Base-by-base conservation (phyloP, 2,888 invertebrate genomes). In the Reticulitermes lucifugus region DNA sequence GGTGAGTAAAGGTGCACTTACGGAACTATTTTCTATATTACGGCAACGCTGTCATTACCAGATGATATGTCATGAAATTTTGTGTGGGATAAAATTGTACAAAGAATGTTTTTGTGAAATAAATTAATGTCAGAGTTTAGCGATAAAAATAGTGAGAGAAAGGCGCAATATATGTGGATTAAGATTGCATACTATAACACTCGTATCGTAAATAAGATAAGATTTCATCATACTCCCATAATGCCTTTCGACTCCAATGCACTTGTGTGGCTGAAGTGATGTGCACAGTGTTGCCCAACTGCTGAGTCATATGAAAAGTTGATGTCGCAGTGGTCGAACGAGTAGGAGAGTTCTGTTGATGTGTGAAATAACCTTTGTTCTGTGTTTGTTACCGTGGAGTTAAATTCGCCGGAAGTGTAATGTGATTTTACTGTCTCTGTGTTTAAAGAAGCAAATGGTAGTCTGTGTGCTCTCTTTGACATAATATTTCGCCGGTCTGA, bases 231-330 rank as follows among this genome's bases (percentile, higher is more conserved):
- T 81, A 7, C 46, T 84, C 81, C 81, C 84, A 81, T 84, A 43
- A 59, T 75, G 41, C 84, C 46, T 65, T 70, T 77, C 65, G 79
- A 12, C 25, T n/a, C 41, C 21, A 35, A n/a, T 75, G n/a, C 22
- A 46, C 14, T 43, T 46, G 41, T 51, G 83, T 83, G 35, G 60
- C 10, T 35, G 10, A 29, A 71, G 65, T 70, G 83, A 43, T 59
- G 65, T n/a, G 51, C 60, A 79, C 83, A 83, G 85, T 85, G 82
- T 85, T 77, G 83, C 85, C 77, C 85, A 77, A 82, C 77, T 85
- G 85, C 85, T 85, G 82, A 85, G 84, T 84, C 84, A 84, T 81
- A 84, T 70, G 81, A 59, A 81, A 80, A 80, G 80, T 55, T 73
- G 80, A 70, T 79, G 70, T 41, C 77, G 1, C 2, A 21, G 77